phyloP scores from a whole-genome alignment of 2,888 invertebrate species.

The Meghimatium bilineatum region DNA sequence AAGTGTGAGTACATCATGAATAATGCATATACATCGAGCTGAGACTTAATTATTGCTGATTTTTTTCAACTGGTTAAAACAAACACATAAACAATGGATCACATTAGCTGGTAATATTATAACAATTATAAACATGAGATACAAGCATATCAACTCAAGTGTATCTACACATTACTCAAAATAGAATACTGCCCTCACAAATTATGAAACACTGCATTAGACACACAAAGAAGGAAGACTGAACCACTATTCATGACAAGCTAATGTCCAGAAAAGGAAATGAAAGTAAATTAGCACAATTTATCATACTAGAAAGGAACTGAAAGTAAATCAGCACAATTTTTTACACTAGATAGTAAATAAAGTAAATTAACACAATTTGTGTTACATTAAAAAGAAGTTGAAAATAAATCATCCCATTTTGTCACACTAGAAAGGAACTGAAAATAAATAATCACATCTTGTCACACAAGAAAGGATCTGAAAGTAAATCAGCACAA shows the following conservation, averaged over 20 bases:
- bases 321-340: conserved; percentile 3
- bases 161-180: conserved; percentile 1
- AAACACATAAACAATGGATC: neutral
- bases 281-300: conserved; percentile 5
- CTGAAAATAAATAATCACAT: neutral
- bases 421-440: neutral
- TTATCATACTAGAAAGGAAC: neutral
- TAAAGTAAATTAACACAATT: too few relatives aligned
- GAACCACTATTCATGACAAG: neutral
- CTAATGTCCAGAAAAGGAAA: conserved; percentile 3
- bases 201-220: neutral
- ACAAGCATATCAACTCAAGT: conserved; percentile 19
- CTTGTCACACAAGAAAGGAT: neutral
- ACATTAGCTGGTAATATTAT: neutral
- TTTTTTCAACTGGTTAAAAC: neutral
- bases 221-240: conserved; percentile 2
- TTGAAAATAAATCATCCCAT: neutral
- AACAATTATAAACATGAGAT: neutral
- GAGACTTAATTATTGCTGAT: neutral
- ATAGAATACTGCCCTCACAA: conserved; percentile 5
- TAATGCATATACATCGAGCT: neutral
- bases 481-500: conserved; percentile 6
- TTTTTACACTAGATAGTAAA: neutral
- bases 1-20: neutral
- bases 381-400: too few relatives aligned